These are phyloP conservation scores for Dynastes maya DNA, from an alignment of 2,888 invertebrate species.

Conservation along the genomic window DNA sequence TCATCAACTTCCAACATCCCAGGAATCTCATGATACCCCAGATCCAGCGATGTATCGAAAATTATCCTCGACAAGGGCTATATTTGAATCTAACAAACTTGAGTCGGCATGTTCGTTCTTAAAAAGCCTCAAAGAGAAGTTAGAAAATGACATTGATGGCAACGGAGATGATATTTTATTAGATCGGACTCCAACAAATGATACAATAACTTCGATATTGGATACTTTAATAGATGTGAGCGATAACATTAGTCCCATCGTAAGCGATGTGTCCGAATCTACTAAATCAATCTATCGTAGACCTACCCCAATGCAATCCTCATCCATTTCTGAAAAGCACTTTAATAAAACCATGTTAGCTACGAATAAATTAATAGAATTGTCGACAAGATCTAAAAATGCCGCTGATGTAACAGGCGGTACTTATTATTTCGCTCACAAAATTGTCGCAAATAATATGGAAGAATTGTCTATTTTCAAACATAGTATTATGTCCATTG, in stretches of 20 bases:
- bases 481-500: slow-evolving; percentile 24
- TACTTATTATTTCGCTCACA: slow-evolving; percentile 42
- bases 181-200: background rate
- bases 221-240: slow-evolving; percentile 46
- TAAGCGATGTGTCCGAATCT: slow-evolving; percentile 30
- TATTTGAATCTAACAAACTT: slow-evolving; percentile 46
- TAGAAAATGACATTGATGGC: slow-evolving; percentile 36
- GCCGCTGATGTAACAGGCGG: background rate
- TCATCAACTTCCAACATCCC: background rate
- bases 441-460: slow-evolving; percentile 43
- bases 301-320: background rate
- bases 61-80: slow-evolving; percentile 40
- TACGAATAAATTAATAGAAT: slow-evolving; percentile 43
- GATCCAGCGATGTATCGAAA: background rate
- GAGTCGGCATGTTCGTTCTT: slow-evolving; percentile 45
- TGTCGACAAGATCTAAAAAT: slow-evolving; percentile 20
- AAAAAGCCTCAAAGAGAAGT: slow-evolving; percentile 42
- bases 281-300: slow-evolving; percentile 5
- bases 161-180: background rate
- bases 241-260: slow-evolving; percentile 44
- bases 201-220: slow-evolving; percentile 29
- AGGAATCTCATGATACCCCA: background rate
- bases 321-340: slow-evolving; percentile 31
- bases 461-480: slow-evolving; percentile 33
- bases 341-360: slow-evolving; percentile 47